Evolutionary conservation across 2,888 invertebrate species (phyloP).

Genomic region (Azorinus chamasolen): DNA sequence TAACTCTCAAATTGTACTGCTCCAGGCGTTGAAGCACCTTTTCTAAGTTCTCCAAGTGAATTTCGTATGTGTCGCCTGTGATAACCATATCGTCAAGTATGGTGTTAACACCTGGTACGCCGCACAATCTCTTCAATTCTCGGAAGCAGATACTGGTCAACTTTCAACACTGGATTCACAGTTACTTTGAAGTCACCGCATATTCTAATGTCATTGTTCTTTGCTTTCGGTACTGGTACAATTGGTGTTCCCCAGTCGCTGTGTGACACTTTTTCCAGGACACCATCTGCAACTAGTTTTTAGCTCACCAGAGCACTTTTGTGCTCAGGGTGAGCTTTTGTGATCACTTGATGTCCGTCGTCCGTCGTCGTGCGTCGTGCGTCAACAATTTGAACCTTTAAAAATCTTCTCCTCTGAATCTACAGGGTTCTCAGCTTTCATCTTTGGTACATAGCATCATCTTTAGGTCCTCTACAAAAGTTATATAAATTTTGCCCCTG

Average conservation of each 20-base stretch:
- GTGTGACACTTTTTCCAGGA: constrained; percentile 51
- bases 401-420: no score
- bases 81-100: constrained; percentile 49
- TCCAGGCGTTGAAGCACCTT: constrained; percentile 23
- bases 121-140: constrained; percentile 69
- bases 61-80: constrained; percentile 28
- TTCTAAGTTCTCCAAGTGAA: constrained; percentile 36
- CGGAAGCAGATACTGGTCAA: constrained; percentile 75
- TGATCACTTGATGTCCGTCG: no score
- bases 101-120: constrained; percentile 44
- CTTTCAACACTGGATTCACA: constrained; percentile 69
- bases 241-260: constrained; percentile 70
- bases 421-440: no score
- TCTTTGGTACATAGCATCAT: no score
- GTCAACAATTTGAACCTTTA: no score
- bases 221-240: constrained; percentile 61
- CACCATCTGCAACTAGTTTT: constrained; percentile 16
- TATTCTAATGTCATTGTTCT: constrained; percentile 56
- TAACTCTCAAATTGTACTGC: constrained; percentile 31
- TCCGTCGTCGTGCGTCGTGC: no score
- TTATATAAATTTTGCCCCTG: no score
- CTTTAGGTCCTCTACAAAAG: no score
- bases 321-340: no score
- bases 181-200: constrained; percentile 76
- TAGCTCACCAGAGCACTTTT: no score